Base-by-base conservation (phyloP, 2,888 invertebrate genomes). In the Cephus pygmeus region DNA sequence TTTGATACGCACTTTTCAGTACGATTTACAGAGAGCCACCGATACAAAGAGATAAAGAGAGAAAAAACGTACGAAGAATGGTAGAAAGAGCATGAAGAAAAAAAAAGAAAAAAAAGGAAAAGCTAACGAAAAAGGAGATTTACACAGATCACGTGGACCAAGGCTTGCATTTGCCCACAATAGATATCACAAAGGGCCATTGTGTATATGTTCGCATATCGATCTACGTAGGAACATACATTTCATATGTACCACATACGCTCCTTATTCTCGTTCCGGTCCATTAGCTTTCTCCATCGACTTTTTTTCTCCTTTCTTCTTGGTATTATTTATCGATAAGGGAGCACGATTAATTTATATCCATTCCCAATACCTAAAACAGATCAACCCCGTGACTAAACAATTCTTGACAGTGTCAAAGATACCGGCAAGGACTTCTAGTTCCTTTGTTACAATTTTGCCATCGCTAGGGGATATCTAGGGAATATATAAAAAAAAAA, bases 331-430 rank as follows among this genome's bases (percentile, higher is more conserved):
- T 71, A 31, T 56, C 56, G 56, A 56, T 56, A 56, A 56, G 56
- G 56, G 56, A 56, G 23, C 71, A 34, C 74, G 74, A 74, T 74
- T 74, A 74, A 34, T 74, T 74, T 74, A 34, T 34, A 74, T 34
- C 35, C 74, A 36, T 30, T 74, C n/a, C 15, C n/a, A 74, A 23
- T 74, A 36, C 40, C 74, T 74, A 36, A 34, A 74, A 9, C 74
- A 74, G 40, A 74, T 74, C 74, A 34, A 33, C 74, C 34, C 74
- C 74, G 12, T 74, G 74, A 74, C 74, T 74, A 74, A 74, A 74
- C 74, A 36, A 36, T 36, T 71, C 71, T 23, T 56, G 56, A 56
- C 56, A 56, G 56, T 56, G 56, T 56, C 56, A 56, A 56, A 56
- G 56, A 56, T 56, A 56, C 56, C 56, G 2, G 56, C 56, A 23